Percentiles rank a stretch among this genome's conserved stretches.
These are phyloP conservation scores for Epizoanthus illoricatus DNA, from an alignment of 92 coral and sea anemone species.

Conservation along the genomic window DNA sequence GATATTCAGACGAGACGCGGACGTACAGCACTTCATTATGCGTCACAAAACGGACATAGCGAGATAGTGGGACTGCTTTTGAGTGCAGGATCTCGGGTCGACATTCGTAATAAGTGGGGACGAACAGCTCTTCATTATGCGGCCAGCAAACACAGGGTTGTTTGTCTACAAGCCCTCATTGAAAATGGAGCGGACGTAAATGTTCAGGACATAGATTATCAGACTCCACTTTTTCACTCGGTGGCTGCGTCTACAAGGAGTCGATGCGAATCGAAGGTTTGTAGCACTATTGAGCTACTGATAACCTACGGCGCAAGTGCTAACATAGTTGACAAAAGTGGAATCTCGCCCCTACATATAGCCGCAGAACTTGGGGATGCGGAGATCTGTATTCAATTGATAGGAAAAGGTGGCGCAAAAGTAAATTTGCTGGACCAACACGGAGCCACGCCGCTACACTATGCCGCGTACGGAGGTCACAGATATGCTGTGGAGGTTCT, in stretches of 20 bases:
- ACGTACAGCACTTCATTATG: conserved; percentile 51
- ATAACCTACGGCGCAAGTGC: conserved; percentile 36
- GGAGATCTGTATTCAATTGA: conserved; percentile 39
- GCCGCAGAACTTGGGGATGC: conserved; percentile 49
- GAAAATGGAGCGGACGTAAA: conserved; percentile 35
- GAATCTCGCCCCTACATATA: conserved; percentile 50
- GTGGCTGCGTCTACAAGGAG: conserved; percentile 38
- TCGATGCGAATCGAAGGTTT: not conserved
- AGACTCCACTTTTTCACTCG: conserved; percentile 46
- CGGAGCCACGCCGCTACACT: conserved; percentile 50
- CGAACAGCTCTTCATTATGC: conserved; percentile 54
- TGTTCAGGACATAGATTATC: conserved; percentile 38
- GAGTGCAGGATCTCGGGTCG: conserved; percentile 37
- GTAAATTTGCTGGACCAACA: conserved; percentile 40
- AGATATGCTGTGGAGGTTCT: conserved; percentile 1
- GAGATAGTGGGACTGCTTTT: conserved; percentile 25
- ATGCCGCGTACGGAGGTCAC: conserved; percentile 23
- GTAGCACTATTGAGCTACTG: conserved; percentile 7
- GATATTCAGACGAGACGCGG: conserved; percentile 51
- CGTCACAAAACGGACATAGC: conserved; percentile 43
- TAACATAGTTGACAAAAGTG: conserved; percentile 47
- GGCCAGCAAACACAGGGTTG: conserved; percentile 48
- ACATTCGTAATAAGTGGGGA: conserved; percentile 55
- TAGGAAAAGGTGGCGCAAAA: conserved; percentile 30
- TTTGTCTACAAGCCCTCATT: conserved; percentile 26